Base-by-base conservation (phyloP, 92 coral and sea anemone genomes). In the Parazoanthus atlanticus region DNA sequence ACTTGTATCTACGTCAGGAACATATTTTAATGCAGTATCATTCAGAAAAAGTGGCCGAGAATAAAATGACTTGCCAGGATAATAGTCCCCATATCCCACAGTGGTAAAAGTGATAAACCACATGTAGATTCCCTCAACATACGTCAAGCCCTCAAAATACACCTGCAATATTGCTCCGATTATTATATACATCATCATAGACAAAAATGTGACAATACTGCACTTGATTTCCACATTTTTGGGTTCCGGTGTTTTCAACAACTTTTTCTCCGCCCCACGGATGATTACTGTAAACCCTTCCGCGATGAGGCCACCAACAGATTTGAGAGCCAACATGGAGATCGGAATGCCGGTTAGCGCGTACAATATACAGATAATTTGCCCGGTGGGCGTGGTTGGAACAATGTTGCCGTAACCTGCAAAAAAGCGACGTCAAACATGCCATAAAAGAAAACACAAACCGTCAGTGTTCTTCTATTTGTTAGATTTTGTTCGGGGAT, bases 331-430 rank as follows among this genome's bases (percentile, higher is more conserved):
- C 64, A 90, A 79, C 64, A 90, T 31, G 25, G 92, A 17, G 8
- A 85, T 46, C 8, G 92, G 92, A 25, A 90, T 86, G 2, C 92
- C 92, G 10, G 80, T 26, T 17, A 90, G 64, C 31, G 41, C 86
- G 47, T 76, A 58, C 2, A 86, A 90, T 49, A 90, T 40, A 46
- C 92, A 90, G 73, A 90, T 23, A 41, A 78, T 36, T 77, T 90
- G 92, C 47, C 92, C 49, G 49, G 49, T 8, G 49, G 49, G 49
- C 49, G 49, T 46, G 49, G 49, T 8, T 64, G 90, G 86, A 47
- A 89, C 85, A 66, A 90, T 70, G 32, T 71, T 69, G 74, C 92
- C 92, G 81, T 90, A 90, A 6, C 92, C 92, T 90, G 56, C 6
- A 81, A 84, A 83, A 1, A 11, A 46, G 12, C 49, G 49, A 46